phyloP scores from a whole-genome alignment of 2,888 invertebrate genomes.

The Caradrina clavipalpis region DNA sequence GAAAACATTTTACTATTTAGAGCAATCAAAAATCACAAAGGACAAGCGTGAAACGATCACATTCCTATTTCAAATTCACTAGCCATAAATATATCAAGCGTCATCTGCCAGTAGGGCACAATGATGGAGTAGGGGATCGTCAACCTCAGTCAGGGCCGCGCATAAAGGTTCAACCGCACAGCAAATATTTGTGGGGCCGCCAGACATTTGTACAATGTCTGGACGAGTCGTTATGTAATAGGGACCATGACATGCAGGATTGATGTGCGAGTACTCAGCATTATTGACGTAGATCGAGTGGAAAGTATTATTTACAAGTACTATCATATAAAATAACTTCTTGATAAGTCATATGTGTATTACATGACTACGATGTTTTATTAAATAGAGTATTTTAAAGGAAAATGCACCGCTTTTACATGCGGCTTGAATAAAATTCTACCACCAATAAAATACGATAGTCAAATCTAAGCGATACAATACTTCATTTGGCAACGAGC shows the following conservation, averaged over 20 bases:
- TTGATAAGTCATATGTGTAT: conserved; percentile 3
- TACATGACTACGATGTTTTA: neutral
- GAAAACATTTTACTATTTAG: neutral
- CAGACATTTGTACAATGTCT: conserved; percentile 41
- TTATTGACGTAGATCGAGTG: conserved; percentile 26
- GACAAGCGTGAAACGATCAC: neutral
- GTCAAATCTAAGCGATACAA: no score
- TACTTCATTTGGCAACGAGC: neutral
- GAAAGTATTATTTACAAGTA: conserved; percentile 26
- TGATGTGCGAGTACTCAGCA: conserved; percentile 7
- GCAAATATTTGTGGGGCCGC: conserved; percentile 42
- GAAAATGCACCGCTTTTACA: no score
- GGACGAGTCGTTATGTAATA: conserved; percentile 17
- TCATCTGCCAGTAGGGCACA: conserved; percentile 7
- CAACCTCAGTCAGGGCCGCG: conserved; percentile 51
- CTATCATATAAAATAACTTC: conserved; percentile 1
- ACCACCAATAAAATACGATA: no score
- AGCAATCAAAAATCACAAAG: neutral
- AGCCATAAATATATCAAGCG: conserved; percentile 28
- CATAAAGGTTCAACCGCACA: conserved; percentile 31
- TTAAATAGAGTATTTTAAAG: neutral
- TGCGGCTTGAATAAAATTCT: neutral
- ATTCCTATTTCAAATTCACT: neutral
- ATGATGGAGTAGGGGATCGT: conserved; percentile 36
- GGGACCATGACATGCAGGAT: conserved; percentile 9